Conservation (phyloP, 2,888 invertebrate species). For the Polymixis lichenea region DNA sequence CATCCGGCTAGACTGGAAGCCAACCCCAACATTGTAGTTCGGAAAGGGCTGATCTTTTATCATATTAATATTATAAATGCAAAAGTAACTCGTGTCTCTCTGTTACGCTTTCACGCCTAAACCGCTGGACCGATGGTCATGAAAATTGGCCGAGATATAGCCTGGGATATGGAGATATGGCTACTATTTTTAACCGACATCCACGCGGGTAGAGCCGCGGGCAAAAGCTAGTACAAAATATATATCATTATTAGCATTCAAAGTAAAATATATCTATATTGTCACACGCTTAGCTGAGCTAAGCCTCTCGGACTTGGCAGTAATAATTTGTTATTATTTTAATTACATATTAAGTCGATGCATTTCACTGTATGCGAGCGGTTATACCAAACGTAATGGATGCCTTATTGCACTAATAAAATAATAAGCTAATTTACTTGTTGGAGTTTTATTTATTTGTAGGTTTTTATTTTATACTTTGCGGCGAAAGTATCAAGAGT, state of each 20-base stretch:
- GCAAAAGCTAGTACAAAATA: background rate
- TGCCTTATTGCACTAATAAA: slow-evolving; percentile 88
- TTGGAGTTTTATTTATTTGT: slow-evolving; percentile 43
- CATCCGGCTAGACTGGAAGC: background rate
- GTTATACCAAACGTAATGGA: slow-evolving; percentile 74
- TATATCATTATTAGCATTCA: slow-evolving; percentile 31
- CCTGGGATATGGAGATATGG: no score
- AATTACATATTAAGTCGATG: slow-evolving; percentile 66
- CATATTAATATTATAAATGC: no score
- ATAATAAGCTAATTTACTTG: slow-evolving; percentile 77
- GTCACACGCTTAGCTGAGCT: slow-evolving; percentile 52
- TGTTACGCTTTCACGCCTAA: no score
- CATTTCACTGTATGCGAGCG: slow-evolving; percentile 70
- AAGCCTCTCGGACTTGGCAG: slow-evolving; percentile 45
- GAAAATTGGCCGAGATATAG: no score
- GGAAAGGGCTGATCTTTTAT: background rate
- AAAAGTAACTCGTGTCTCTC: no score
- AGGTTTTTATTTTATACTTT: background rate
- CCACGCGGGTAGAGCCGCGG: no score
- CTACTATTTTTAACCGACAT: no score
- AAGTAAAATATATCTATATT: slow-evolving; percentile 14
- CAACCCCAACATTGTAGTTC: background rate
- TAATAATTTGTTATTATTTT: slow-evolving; percentile 51
- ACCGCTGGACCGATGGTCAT: no score
- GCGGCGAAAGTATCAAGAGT: no score